Conservation (phyloP, 2,797 vertebrate species). For the Typhlichthys subterraneus region DNA sequence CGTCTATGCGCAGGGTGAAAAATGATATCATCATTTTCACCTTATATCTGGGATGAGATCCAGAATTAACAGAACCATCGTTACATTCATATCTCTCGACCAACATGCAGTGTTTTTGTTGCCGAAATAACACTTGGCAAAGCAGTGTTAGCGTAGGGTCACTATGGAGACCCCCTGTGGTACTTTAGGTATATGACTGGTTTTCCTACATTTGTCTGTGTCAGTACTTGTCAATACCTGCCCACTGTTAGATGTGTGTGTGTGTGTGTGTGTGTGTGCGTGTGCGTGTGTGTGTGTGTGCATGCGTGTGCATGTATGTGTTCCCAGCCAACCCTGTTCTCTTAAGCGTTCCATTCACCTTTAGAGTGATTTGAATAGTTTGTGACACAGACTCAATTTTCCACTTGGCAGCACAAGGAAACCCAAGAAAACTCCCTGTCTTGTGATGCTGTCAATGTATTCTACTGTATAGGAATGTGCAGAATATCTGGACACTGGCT, state of each 20-base stretch:
- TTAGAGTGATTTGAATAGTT: constrained; percentile 73
- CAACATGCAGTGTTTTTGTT: constrained; percentile 36
- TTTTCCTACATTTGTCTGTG: constrained; percentile 45
- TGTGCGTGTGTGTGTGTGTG: constrained; percentile 18
- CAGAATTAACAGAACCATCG: too few species aligned
- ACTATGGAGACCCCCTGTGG: constrained; percentile 36
- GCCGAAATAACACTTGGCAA: constrained; percentile 8
- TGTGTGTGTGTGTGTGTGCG: constrained; percentile 13
- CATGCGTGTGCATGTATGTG: not conserved
- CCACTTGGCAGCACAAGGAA: constrained; percentile 70
- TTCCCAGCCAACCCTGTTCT: constrained; percentile 23
- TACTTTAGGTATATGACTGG: constrained; percentile 61
- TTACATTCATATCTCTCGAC: constrained; percentile 3
- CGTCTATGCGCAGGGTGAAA: too few species aligned
- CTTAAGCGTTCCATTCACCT: constrained; percentile 49
- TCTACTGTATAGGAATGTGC: constrained; percentile 48
- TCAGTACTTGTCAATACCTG: constrained; percentile 58
- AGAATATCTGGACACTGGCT: constrained; percentile 51
- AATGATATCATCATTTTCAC: too few species aligned
- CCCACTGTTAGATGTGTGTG: constrained; percentile 34
- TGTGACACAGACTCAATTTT: constrained; percentile 77
- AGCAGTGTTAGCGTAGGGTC: constrained; percentile 14
- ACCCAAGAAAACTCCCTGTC: constrained; percentile 49
- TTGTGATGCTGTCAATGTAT: constrained; percentile 53
- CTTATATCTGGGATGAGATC: too few species aligned